Conservation (phyloP, 2,888 invertebrate genomes). For the Chironomus riparius region DNA sequence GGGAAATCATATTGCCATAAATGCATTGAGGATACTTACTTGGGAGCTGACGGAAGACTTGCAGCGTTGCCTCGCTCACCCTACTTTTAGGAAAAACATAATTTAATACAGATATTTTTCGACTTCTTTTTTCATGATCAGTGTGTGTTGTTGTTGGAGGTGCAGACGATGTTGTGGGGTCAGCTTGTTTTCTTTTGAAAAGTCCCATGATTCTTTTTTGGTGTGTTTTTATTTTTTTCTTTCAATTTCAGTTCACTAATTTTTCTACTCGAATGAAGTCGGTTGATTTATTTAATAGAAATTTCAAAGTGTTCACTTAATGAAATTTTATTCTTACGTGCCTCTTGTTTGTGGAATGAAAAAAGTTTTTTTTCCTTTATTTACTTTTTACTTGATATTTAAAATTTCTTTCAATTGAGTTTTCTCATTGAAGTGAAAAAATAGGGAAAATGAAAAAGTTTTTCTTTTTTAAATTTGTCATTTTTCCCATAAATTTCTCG, state of each 20-base stretch:
- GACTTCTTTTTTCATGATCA: neutral
- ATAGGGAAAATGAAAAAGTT: too few species aligned
- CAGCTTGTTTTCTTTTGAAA: slow-evolving; percentile 4
- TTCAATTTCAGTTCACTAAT: neutral
- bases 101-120: slow-evolving; percentile 29
- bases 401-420: too few species aligned
- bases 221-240: neutral
- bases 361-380: too few species aligned
- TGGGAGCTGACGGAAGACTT: slow-evolving; percentile 57
- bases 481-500: too few species aligned
- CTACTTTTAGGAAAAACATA: slow-evolving; percentile 44
- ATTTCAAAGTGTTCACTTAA: too few species aligned
- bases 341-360: too few species aligned
- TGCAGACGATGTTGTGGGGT: neutral
- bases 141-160: neutral
- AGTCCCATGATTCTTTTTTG: slow-evolving; percentile 9
- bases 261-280: neutral
- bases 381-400: too few species aligned
- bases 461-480: too few species aligned
- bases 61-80: slow-evolving; percentile 51
- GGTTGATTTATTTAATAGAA: neutral
- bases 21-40: too few species aligned
- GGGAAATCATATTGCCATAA: too few species aligned
- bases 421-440: too few species aligned
- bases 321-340: too few species aligned